A percentile compares a stretch with the other conserved stretches of the same genome.
Conservation (phyloP, 2,113 vertebrate species). For the Cettia cetti region DNA sequence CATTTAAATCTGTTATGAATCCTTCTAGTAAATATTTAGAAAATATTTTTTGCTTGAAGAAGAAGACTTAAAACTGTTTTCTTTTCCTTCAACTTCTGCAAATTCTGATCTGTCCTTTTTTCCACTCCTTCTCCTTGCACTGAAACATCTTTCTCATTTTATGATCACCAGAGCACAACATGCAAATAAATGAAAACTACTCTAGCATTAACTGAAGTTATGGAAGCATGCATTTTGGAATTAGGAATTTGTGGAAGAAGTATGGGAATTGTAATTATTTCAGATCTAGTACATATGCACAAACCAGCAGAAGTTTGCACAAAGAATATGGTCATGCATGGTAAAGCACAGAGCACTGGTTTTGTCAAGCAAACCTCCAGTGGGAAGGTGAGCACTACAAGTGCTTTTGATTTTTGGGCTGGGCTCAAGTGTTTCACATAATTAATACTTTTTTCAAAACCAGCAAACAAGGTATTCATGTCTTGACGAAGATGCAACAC, state of each 20-base stretch:
- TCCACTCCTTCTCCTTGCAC: background rate
- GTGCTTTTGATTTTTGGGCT: constrained; percentile 39
- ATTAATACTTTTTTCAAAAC: constrained; percentile 17
- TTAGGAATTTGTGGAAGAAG: background rate
- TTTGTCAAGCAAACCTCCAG: background rate
- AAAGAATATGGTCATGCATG: background rate
- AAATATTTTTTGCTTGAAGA: background rate
- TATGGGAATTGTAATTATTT: background rate
- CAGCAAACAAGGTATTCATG: background rate
- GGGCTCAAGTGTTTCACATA: background rate
- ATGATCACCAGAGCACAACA: background rate
- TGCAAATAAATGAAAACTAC: background rate
- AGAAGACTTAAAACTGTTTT: background rate
- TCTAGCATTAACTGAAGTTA: background rate
- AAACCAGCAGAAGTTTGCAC: background rate
- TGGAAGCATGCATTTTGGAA: background rate
- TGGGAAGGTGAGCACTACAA: background rate
- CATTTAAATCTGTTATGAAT: background rate
- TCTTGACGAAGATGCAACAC: background rate
- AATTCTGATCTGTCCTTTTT: background rate
- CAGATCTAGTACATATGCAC: background rate
- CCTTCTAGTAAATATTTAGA: background rate
- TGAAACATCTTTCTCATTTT: background rate
- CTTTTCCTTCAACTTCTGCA: background rate
- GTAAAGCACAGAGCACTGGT: background rate